Evolutionary conservation across 2,888 invertebrate species (phyloP).

Genomic region (Coremacera marginata): DNA sequence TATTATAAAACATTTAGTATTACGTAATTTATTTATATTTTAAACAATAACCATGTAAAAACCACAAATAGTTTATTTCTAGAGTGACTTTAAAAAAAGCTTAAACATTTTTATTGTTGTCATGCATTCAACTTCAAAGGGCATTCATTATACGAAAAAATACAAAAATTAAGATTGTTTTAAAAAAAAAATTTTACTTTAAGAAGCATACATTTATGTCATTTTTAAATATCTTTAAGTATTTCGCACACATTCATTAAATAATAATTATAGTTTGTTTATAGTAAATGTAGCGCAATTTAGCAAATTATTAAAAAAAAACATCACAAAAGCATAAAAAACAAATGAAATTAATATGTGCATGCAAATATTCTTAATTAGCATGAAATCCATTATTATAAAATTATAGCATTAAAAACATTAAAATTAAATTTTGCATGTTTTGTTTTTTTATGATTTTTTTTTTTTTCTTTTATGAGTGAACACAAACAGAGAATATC

Average conservation of each 20-base stretch:
- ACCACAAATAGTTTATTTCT: not conserved
- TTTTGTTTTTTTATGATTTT: not conserved
- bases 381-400: not conserved
- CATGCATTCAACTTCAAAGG: no score
- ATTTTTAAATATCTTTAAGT: not conserved
- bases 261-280: not conserved
- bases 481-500: not conserved
- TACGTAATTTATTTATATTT: conserved; percentile 37
- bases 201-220: not conserved
- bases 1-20: conserved; percentile 32
- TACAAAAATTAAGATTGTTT: not conserved
- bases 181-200: not conserved
- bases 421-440: not conserved
- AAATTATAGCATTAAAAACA: not conserved
- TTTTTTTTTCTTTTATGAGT: no score
- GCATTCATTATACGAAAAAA: no score
- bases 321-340: not conserved
- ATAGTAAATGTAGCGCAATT: not conserved
- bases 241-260: not conserved
- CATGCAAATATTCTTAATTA: not conserved
- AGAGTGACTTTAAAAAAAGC: no score
- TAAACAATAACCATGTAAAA: not conserved
- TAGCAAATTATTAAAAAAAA: not conserved
- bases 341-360: not conserved
- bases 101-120: not conserved